Base-by-base conservation (phyloP, 2,113 vertebrate genomes). In the Solea senegalensis region DNA sequence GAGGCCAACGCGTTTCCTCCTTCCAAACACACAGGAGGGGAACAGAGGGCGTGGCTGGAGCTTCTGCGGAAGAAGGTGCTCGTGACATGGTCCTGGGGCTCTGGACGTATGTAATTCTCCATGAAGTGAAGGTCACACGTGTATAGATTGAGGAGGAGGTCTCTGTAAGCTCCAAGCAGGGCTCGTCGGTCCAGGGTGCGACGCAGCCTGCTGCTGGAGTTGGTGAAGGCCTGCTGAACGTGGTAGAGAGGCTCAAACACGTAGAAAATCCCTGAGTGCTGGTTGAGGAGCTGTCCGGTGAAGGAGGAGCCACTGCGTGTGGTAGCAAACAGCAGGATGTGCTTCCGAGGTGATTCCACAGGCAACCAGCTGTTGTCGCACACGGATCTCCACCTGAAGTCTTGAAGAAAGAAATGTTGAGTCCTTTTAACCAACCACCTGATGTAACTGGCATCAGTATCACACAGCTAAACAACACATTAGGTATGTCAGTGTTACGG, bases 301-400 rank as follows among this genome's bases (percentile, higher is more conserved):
- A 95, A 95, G 54, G 94, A 95, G 5, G 94, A 95, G 41, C 94
- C 94, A 4, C 94, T 95, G 62, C 94, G 92, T 0, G 94, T 94
- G 66, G 93, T 93, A 48, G 94, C 91, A n/a, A 95, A 92, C 57
- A 95, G 86, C 7, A 94, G 82, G 69, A 95, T 92, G 77, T 95
- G 94, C 21, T 89, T 94, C 58, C 86, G 88, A 21, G 84, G 50
- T 0, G 76, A 72, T 7, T 84, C 88, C 0, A 59, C 12, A 0
- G 86, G 61, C 64, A 67, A 34, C 69, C 72, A 88, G 14, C 73
- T 59, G 60, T 93, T 91, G 40, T 93, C 88, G 28, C 93, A 95
- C 14, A 88, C 65, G 7, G 84, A 65, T 82, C 86, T 91, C 94
- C 85, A 90, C 48, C 76, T 83, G 66, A 86, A 87, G 73, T 92